Conservation (phyloP, 2,888 invertebrate species). For the Heliothis peltigera region DNA sequence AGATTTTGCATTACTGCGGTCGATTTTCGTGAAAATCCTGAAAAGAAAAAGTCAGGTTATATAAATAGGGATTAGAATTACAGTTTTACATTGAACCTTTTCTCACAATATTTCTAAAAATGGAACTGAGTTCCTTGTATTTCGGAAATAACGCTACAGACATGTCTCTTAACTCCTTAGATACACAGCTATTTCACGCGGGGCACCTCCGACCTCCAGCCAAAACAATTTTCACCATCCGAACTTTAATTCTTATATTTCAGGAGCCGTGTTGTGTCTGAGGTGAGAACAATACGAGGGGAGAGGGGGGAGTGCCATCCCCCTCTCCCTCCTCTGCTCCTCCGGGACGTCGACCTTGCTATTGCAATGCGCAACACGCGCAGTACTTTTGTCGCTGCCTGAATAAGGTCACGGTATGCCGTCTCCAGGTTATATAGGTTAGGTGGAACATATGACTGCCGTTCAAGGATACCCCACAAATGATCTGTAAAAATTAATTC, state of each 20-base stretch:
- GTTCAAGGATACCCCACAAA: constrained; percentile 27
- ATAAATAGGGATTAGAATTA: not conserved
- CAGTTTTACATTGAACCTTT: not conserved
- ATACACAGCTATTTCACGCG: constrained; percentile 12
- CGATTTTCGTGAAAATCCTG: constrained; percentile 13
- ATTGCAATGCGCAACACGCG: constrained; percentile 83
- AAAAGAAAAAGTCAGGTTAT: not conserved
- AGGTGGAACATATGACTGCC: constrained; percentile 63
- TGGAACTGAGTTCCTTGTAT: not conserved
- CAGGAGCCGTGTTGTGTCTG: constrained; percentile 69
- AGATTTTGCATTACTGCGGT: not conserved
- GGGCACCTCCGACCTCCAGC: constrained; percentile 45
- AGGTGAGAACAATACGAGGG: constrained; percentile 70
- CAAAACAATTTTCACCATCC: constrained; percentile 50
- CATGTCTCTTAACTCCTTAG: not conserved
- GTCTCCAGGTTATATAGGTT: constrained; percentile 67
- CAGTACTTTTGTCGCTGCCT: constrained; percentile 79
- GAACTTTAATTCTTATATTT: constrained; percentile 69
- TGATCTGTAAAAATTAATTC: not conserved
- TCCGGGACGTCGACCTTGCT: constrained; percentile 81
- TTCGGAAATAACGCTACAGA: not conserved
- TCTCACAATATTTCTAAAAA: not conserved
- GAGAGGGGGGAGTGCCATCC: constrained; percentile 26
- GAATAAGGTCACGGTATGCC: constrained; percentile 83
- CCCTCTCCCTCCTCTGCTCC: constrained; percentile 30